phyloP scores from a whole-genome alignment of 1,140 invertebrate genomes.

The Agrypnia vestita region DNA sequence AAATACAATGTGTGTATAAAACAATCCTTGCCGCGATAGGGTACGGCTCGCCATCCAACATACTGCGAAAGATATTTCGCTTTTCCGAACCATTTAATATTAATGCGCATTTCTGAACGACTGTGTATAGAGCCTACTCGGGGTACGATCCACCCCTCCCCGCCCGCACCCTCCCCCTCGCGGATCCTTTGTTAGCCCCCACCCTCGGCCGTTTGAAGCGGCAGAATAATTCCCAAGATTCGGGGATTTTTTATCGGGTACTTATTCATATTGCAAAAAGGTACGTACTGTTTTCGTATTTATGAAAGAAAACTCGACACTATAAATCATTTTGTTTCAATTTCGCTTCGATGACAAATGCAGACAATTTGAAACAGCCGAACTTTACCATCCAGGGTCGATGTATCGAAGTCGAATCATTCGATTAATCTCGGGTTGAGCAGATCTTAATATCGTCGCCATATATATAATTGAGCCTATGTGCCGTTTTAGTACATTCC shows the following conservation, averaged over 20 bases:
- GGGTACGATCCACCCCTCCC: background rate
- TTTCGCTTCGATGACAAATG: too few species aligned
- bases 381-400: too few species aligned
- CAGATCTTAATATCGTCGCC: too few species aligned
- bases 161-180: background rate
- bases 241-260: slow-evolving; percentile 35
- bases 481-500: too few species aligned
- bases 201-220: slow-evolving; percentile 21
- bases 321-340: too few species aligned
- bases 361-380: too few species aligned
- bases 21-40: slow-evolving; percentile 28
- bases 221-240: slow-evolving; percentile 36
- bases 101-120: slow-evolving; percentile 60
- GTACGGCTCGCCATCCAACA: slow-evolving; percentile 6
- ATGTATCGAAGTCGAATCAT: too few species aligned
- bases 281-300: background rate
- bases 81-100: slow-evolving; percentile 62
- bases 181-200: slow-evolving; percentile 40
- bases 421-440: too few species aligned
- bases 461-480: too few species aligned
- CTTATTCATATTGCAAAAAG: slow-evolving; percentile 23
- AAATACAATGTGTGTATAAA: slow-evolving; percentile 3
- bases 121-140: slow-evolving; percentile 46
- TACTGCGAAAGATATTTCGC: slow-evolving; percentile 45
- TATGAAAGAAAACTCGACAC: too few species aligned